Conservation (phyloP, 23 tunicate genomes). For the Pegea sp. region DNA sequence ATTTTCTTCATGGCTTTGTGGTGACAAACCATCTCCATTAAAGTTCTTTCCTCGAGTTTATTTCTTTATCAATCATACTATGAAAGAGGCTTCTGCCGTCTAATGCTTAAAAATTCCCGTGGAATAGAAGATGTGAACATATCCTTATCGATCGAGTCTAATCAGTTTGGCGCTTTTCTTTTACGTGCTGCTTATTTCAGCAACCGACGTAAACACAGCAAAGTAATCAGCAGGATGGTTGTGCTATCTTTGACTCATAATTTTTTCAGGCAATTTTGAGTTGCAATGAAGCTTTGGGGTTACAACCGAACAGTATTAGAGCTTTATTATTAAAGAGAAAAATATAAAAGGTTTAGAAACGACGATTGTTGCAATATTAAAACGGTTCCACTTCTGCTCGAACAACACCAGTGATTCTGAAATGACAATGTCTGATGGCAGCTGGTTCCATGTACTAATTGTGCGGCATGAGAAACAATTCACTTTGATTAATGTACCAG, state of each 20-base stretch:
- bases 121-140: slow-evolving; percentile 75
- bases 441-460: too few species aligned
- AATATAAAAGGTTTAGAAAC: too few species aligned
- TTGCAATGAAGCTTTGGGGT: slow-evolving; percentile 80
- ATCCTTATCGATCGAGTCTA: slow-evolving; percentile 41
- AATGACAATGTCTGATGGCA: too few species aligned
- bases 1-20: too few species aligned
- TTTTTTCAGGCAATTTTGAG: slow-evolving; percentile 65
- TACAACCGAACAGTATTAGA: slow-evolving; percentile 52
- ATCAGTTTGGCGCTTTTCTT: slow-evolving; percentile 60
- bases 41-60: slow-evolving; percentile 21
- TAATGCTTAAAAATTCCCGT: slow-evolving; percentile 32
- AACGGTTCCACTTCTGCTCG: too few species aligned
- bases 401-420: too few species aligned
- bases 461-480: too few species aligned
- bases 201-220: slow-evolving; percentile 57
- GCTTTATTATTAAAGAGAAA: slow-evolving; percentile 51
- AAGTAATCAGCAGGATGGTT: slow-evolving; percentile 14
- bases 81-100: slow-evolving; percentile 58
- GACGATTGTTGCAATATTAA: too few species aligned
- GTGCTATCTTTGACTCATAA: background rate
- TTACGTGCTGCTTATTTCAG: slow-evolving; percentile 72
- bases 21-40: too few species aligned
- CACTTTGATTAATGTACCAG: too few species aligned
- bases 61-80: slow-evolving; percentile 63